Evolutionary conservation across 2,797 vertebrate genomes (phyloP), one percentile per base, ranked within the genome.

Genomic region (Arrhamphus sclerolepis): DNA sequence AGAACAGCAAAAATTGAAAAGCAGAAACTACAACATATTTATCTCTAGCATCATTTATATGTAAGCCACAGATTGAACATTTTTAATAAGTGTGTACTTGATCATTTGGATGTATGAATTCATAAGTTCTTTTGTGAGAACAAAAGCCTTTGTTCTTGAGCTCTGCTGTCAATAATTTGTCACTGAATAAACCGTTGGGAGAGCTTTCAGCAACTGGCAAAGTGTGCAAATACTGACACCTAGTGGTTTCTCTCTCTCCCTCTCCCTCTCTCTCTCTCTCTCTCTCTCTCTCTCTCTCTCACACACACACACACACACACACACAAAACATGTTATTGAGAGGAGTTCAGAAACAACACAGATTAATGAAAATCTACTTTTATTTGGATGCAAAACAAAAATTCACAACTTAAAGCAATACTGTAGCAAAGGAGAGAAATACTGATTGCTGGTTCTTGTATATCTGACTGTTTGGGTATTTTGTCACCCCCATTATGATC

Each of bases 321-420:
- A 24, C 6, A 46, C 17, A 26, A 26, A 42, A 17, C 48, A n/a
- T 31, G 3, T 8, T 13, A 24, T 1, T 4, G 4, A 34, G 10
- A 51, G 1, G 26, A 58, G 22, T 4, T 68, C 7, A 77, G 54
- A 16, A 59, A 4, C 17, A 44, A 62, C 38, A 80, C 43, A 49
- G 13, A 58, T 53, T 91, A 85, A 91, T 91, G 89, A 90, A 92
- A 92, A 90, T 91, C 87, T 88, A 90, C 80, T 81, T 91, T 92
- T 91, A 92, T 92, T 92, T 87, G 80, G 90, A 90, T 91, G 90
- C 89, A 92, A 91, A 92, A 91, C 88, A 91, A 91, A 92, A 91
- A 88, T 77, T 83, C 88, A 91, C 89, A 91, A 91, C 79, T 88
- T 75, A 91, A 91, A 90, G 89, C 89, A 40, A 84, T 87, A 89